Conservation (phyloP, 92 coral and sea anemone species). For the Epizoanthus rinbou region DNA sequence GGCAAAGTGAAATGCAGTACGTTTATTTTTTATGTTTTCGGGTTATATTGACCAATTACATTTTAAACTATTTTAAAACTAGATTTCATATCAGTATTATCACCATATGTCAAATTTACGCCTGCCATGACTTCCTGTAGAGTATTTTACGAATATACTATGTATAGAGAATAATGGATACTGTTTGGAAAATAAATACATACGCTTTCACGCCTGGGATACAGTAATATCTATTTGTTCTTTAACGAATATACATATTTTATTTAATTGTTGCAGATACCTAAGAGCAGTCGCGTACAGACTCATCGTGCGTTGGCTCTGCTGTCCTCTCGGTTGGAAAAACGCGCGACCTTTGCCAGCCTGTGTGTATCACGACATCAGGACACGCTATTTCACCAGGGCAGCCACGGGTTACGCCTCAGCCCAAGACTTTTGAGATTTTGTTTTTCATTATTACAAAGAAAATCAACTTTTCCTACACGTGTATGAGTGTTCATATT, state of each 20-base stretch:
- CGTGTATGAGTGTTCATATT: not conserved
- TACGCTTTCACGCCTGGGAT: not conserved
- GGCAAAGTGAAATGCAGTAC: constrained; percentile 19
- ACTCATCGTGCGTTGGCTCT: constrained; percentile 33
- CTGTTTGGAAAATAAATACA: constrained; percentile 5
- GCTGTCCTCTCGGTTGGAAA: constrained; percentile 31
- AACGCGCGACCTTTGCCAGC: constrained; percentile 38
- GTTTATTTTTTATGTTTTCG: not conserved
- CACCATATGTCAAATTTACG: too few species aligned
- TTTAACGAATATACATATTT: not conserved
- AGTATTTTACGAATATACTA: not conserved
- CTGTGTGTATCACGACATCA: constrained; percentile 23
- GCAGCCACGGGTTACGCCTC: constrained; percentile 14
- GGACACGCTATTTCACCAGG: constrained; percentile 13
- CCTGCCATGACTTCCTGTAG: too few species aligned
- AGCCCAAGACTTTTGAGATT: not conserved
- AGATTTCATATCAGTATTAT: not conserved
- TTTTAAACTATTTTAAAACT: not conserved
- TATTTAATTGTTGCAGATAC: constrained; percentile 6
- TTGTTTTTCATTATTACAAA: constrained; percentile 14
- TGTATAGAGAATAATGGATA: constrained; percentile 8
- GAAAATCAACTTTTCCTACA: constrained; percentile 7
- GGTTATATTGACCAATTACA: not conserved
- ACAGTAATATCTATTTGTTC: not conserved
- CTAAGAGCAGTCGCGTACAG: constrained; percentile 39